Evolutionary conservation across 2,113 vertebrate genomes (phyloP).

Genomic region (Calidris pygmaea): DNA sequence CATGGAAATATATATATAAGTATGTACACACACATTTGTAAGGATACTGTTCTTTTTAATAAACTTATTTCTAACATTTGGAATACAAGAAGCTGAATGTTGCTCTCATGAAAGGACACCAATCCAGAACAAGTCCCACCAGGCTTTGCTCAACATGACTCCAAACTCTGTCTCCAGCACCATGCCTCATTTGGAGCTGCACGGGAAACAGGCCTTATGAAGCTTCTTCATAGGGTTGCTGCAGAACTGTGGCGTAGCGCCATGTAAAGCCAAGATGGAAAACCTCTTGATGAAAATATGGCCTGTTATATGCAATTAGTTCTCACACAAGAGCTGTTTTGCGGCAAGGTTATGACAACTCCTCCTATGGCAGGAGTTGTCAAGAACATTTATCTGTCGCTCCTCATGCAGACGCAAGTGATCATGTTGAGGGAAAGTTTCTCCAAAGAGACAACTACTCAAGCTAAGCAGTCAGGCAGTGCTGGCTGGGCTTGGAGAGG

Average conservation of each 20-base stretch:
- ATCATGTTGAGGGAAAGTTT: background rate
- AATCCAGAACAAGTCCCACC: background rate
- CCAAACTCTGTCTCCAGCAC: fast-evolving
- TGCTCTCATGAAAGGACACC: background rate
- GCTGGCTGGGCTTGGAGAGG: background rate
- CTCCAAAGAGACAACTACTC: background rate
- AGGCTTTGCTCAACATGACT: background rate
- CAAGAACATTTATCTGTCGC: background rate
- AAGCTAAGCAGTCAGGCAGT: background rate
- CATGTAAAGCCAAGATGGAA: background rate
- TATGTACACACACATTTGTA: background rate
- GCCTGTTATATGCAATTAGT: background rate
- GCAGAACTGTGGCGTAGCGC: background rate
- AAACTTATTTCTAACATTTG: background rate
- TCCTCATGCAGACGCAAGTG: background rate
- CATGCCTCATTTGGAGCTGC: background rate
- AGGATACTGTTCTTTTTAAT: background rate
- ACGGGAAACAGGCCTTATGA: background rate
- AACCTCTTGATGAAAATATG: background rate
- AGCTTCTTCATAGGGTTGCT: background rate
- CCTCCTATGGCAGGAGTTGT: background rate
- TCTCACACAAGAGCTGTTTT: background rate
- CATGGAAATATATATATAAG: background rate
- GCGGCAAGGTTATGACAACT: background rate
- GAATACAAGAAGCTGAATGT: background rate